These are phyloP conservation scores for Hoplodrina blanda DNA, from an alignment of 2,888 invertebrate species.

Conservation along the genomic window DNA sequence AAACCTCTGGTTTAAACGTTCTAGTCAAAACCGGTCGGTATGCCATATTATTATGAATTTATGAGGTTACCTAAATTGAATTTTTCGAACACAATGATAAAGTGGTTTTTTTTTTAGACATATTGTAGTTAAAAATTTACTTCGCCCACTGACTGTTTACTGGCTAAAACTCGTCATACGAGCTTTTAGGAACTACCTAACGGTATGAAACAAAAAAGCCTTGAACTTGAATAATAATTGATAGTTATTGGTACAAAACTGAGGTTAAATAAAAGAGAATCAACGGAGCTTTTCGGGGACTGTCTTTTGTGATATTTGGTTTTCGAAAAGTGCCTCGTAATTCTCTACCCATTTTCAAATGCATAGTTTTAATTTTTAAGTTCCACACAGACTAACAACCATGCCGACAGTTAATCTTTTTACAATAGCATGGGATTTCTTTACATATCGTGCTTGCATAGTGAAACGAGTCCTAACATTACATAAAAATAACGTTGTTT, in stretches of 20 bases:
- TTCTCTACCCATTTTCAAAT: not conserved
- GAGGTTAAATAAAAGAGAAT: too few relatives aligned
- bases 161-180: slow-evolving; percentile 24
- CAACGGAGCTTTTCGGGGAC: too few relatives aligned
- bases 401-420: not conserved
- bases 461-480: not conserved
- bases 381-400: not conserved
- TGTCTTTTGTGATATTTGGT: not conserved
- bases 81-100: not conserved
- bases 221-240: not conserved
- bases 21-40: too few relatives aligned
- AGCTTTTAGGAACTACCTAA: slow-evolving; percentile 9
- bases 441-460: not conserved
- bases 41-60: too few relatives aligned
- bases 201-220: slow-evolving; percentile 2
- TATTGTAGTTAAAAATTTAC: not conserved
- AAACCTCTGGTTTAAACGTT: too few relatives aligned
- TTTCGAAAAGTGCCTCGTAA: not conserved
- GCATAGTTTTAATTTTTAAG: not conserved
- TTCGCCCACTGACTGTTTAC: slow-evolving; percentile 4
- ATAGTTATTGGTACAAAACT: not conserved
- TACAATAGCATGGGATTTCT: not conserved
- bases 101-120: not conserved
- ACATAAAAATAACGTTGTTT: not conserved
- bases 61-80: too few relatives aligned